Conservation (phyloP, 2,888 invertebrate species). For the Fragum sueziense region DNA sequence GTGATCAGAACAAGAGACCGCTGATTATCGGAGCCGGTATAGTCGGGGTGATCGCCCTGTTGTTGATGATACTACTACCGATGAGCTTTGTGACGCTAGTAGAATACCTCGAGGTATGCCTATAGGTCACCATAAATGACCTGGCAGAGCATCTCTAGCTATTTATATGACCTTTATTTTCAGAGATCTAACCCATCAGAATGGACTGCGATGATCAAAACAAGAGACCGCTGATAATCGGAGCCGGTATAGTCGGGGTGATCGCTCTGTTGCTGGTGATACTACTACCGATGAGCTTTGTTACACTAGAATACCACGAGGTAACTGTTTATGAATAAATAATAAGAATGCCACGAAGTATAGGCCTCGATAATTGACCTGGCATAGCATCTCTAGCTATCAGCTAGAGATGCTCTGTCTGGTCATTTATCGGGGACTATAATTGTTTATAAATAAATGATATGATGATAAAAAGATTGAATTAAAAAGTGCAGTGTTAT, state of each 20-base stretch:
- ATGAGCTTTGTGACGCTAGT: constrained; percentile 71
- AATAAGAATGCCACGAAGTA: too few relatives aligned
- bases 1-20: neutral
- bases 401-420: too few relatives aligned
- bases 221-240: neutral
- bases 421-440: too few relatives aligned
- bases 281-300: constrained; percentile 73
- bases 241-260: constrained; percentile 26
- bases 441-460: too few relatives aligned
- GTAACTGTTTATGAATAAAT: constrained; percentile 42
- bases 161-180: too few relatives aligned
- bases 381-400: too few relatives aligned
- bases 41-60: constrained; percentile 37
- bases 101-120: constrained; percentile 73
- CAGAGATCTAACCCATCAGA: neutral
- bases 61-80: constrained; percentile 70
- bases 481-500: too few relatives aligned
- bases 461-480: too few relatives aligned
- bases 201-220: constrained; percentile 2
- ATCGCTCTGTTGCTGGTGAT: constrained; percentile 63
- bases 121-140: neutral
- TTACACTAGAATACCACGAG: constrained; percentile 72
- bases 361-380: too few relatives aligned
- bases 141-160: too few relatives aligned
- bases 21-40: constrained; percentile 19